Evolutionary conservation across 1,140 invertebrate genomes (phyloP), one percentile per base, ranked within the genome.

Genomic region (Cepaea nemoralis): DNA sequence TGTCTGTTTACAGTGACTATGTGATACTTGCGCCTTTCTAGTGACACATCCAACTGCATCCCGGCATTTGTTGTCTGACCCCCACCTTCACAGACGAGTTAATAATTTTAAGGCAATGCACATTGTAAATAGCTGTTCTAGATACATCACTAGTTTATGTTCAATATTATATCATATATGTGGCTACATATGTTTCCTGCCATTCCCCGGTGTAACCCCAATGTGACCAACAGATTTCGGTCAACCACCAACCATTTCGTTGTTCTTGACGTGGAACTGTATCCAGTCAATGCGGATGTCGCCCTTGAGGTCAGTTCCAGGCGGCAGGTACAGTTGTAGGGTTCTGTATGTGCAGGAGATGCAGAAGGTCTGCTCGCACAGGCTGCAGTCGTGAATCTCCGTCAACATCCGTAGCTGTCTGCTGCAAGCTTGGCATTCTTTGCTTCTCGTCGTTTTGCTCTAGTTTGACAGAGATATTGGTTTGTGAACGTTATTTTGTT

Each of bases 351-450:
- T 63, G 75, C 75, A 77, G 31, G 16, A 14, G 3, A 37, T 77
- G 24, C 75, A 77, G 75, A 77, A 77, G 1, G 22, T 35, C 48
- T 59, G 75, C 22, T 63, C 37, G 35, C 75, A 77, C 19, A 77
- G 0, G 33, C 33, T 39, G 31, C 75, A 77, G 16, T 77, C 75
- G 24, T 31, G 45, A n/a, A 63, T 59, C 2, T 77, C 75, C 1
- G 45, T 35, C 48, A 77, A 27, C 48, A 59, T 35, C 14, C 75
- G 45, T 1, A 77, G 55, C 24, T 59, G 48, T 59, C 50, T 39
- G 1, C n/a, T 37, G 50, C 75, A 77, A 24, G 75, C 45, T 0
- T 33, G 14, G 63, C 75, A 77, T n/a, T 59, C 55, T 24, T 77
- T 77, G 75, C 16, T 77, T 39, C 22, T 74, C 6, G 16, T 31